Base-by-base conservation (phyloP, 1,140 invertebrate species). In the Magallana gigas region DNA sequence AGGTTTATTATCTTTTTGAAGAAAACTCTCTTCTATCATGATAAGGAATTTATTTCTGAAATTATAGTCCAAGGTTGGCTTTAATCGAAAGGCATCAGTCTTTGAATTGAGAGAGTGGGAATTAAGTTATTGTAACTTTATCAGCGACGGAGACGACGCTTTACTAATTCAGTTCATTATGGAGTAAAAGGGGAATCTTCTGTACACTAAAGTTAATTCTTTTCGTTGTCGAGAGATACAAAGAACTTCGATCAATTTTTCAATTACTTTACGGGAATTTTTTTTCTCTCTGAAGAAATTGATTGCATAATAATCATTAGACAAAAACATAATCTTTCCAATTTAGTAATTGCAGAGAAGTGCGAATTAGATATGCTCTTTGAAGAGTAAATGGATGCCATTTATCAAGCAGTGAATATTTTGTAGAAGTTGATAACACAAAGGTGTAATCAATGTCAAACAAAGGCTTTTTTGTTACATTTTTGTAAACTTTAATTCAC, bases 301-400 rank as follows among this genome's bases (percentile, higher is more conserved):
- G 68, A 76, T 76, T 48, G 14, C 68, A 23, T 76, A 76, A 76
- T 76, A n/a, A 62, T 16, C 23, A 76, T 76, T 76, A 76, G 68
- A 76, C 23, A 29, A 23, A 29, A 76, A 76, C 23, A 76, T 29
- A 76, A 23, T 76, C 23, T 18, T 76, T 29, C 36, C 68, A 12
- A 18, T 76, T 11, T 76, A 36, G 36, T 76, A 29, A 76, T 76
- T 36, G 23, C 18, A 76, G n/a, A 12, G 23, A 29, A 48, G 14
- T 76, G 68, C 12, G 68, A 76, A 76, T 76, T 29, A 8, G 68
- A 76, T 76, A 76, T 48, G 68, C 23, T 71, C 18, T 71, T 18
- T 18, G 18, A n/a, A 11, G 11, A 23, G 11, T 18, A 11, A 18
- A 12, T 76, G 23, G 8, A 23, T 8, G 23, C 23, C 36, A 76